Base-by-base conservation (phyloP, 2,797 vertebrate species). In the Limosa lapponica region DNA sequence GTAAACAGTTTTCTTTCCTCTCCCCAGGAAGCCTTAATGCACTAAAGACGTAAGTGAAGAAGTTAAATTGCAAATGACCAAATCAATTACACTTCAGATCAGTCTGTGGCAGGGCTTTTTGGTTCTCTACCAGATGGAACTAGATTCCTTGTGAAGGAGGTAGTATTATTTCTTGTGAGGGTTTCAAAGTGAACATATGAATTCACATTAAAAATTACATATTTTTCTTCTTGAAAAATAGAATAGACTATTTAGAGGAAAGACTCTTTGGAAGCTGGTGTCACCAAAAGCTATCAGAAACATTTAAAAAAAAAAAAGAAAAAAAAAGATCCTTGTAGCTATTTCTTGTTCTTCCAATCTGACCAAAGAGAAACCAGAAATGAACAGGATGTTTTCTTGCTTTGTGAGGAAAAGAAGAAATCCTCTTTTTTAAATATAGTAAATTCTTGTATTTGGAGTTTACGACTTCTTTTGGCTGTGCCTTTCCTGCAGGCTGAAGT, bases 1-100 rank as follows among this genome's bases (percentile, higher is more conserved):
- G 77, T 93, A 97, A 96, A 97, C 90, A 95, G 75, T 90, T 83
- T 87, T 64, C 87, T 93, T 90, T 87, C 6, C 64, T 23, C 71
- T 91, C 48, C 62, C 58, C 39, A 91, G 78, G 65, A 95, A 86
- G 46, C 52, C 74, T 93, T 89, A 89, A 58, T 95, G 86, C 67
- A 88, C 69, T 93, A 90, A 91, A 85, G 87, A 91, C 39, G 5
- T 80, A 74, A 90, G 61, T 1, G 2, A 91, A 89, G 82, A 95
- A 90, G 75, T 82, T 77, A 86, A 92, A 85, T 81, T 16, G 23
- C 46, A 67, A 82, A 62, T 73, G 73, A 86, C 23, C 93, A 82
- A 65, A 86, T 97, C 77, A 91, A 59, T 92, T 86, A 82, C 67
- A 49, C 85, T 95, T 97, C 81, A 93, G 48, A 81, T 66, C 30